phyloP scores from a whole-genome alignment of 2,888 invertebrate genomes.

The Drosophila phalerata region DNA sequence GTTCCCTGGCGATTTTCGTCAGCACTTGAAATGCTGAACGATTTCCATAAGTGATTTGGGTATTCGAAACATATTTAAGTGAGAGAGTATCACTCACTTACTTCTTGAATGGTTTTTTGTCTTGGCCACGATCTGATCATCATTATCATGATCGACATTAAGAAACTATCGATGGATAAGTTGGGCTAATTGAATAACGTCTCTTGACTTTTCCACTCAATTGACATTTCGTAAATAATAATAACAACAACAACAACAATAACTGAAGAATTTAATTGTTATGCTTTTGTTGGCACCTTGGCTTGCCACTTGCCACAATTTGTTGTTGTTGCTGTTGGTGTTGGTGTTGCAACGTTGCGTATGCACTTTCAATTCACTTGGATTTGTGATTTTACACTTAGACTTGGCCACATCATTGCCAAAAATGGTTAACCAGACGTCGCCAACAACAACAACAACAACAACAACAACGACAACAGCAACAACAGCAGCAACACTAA shows the following conservation, averaged over 20 bases:
- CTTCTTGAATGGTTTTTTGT: conserved; percentile 37
- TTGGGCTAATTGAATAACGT: conserved; percentile 53
- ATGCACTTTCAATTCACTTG: conserved; percentile 57
- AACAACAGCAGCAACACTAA: conserved; percentile 61
- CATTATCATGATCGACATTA: conserved; percentile 9
- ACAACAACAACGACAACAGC: conserved; percentile 34
- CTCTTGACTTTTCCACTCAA: conserved; percentile 30
- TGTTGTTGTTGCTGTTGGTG: conserved; percentile 21
- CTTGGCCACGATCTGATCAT: conserved; percentile 32
- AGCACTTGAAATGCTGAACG: conserved; percentile 50
- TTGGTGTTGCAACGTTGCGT: conserved; percentile 51
- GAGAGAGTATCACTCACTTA: conserved; percentile 68
- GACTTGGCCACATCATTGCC: conserved; percentile 61
- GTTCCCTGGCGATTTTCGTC: conserved; percentile 49
- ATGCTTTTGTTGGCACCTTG: conserved; percentile 37
- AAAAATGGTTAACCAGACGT: conserved; percentile 71
- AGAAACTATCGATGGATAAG: conserved; percentile 10
- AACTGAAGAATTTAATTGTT: conserved; percentile 55
- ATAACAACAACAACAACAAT: conserved; percentile 6
- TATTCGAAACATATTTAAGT: conserved; percentile 65
- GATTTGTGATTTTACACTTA: conserved; percentile 30
- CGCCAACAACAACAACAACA: conserved; percentile 45
- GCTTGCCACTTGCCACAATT: conserved; percentile 23
- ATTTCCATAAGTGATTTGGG: conserved; percentile 61
- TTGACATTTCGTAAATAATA: conserved; percentile 50